Base-by-base conservation (phyloP, 2,797 vertebrate species). In the Pagetopsis macropterus region DNA sequence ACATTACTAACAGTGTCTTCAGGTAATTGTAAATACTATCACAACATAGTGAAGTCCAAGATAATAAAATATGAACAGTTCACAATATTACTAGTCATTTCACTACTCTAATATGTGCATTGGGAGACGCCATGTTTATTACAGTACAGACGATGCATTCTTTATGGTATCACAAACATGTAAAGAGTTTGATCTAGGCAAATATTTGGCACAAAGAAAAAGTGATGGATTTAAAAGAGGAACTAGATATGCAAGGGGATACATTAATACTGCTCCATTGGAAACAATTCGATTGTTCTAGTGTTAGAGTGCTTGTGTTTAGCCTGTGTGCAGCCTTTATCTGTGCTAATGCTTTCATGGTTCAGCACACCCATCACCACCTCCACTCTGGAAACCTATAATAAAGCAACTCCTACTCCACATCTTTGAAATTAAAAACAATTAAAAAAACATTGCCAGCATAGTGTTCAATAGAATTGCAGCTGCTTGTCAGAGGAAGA, bases 321-420 rank as follows among this genome's bases (percentile, higher is more conserved):
- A 52, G 59, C 37, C 27, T 31, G 44, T 57, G 21, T 58, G 51
- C 46, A 60, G 64, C 61, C 48, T 48, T 72, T 56, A 23, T 16
- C 49, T 19, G 23, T 67, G 45, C 31, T 66, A 37, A n/a, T 68
- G 49, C 33, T 60, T 48, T 52, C 63, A 62, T 54, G 63, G 72
- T 46, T 57, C 48, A 74, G 57, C 66, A 40, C 66, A 65, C 55
- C 33, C 40, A 12, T 55, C 56, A 65, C 49, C 70, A 69, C 62
- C 31, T 65, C 51, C 58, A 67, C 62, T 59, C 51, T 54, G 19
- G 4, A 72, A 72, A 70, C 31, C 56, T 43, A 57, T 67, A 54
- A 65, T 17, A 66, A 65, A 70, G 27, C 48, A 33, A 49, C 67
- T 57, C 58, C 64, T 40, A 50, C 78, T 65, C 23, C 5, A 69